Base-by-base conservation (phyloP, 2,797 vertebrate species). In the Epinephelus malabaricus region DNA sequence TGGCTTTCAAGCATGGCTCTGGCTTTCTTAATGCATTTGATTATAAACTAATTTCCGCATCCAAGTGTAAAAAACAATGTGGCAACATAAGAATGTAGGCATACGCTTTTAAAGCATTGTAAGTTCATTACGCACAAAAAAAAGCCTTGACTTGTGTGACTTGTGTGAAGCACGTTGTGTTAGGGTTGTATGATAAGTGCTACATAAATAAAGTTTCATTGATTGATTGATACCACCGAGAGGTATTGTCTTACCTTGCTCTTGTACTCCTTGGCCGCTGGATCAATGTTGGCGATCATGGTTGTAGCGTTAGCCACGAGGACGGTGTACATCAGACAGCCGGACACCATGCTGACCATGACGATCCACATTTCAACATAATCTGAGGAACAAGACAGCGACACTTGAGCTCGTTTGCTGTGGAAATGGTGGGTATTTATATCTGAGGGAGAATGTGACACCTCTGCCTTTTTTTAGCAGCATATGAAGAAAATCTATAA, bases 341-440 rank as follows among this genome's bases (percentile, higher is more conserved):
- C 95, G 2, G 95, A 96, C 73, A 96, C 90, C 94, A 96, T 95
- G 90, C 95, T 96, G 67, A 95, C 94, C 93, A 96, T 95, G 66
- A 95, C 95, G 45, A 96, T 95, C 95, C 95, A 96, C 90, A 96
- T 83, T 73, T 96, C 95, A 5, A 95, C 92, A 14, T 96, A 94
- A 89, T 95, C 95, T 96, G 69, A 18, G 58, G 66, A 81, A 71
- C 27, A 76, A 81, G 62, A 83, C 51, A 73, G 62, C 60, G 9
- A 45, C n/a, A 64, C 38, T 38, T 1, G 12, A 30, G 60, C 18
- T 54, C 1, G 4, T 56, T 79, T 50, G 55, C 19, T n/a, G 51
- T 12, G 46, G 49, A 40, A 23, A 6, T 1, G 12, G 5, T 21
- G 56, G 4, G 27, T 75, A 72, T 78, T 78, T 50, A 62, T 66